Percentiles rank a stretch among this genome's conserved stretches.
Conservation (phyloP, 2,797 vertebrate species). For the Molossus alvarezi region DNA sequence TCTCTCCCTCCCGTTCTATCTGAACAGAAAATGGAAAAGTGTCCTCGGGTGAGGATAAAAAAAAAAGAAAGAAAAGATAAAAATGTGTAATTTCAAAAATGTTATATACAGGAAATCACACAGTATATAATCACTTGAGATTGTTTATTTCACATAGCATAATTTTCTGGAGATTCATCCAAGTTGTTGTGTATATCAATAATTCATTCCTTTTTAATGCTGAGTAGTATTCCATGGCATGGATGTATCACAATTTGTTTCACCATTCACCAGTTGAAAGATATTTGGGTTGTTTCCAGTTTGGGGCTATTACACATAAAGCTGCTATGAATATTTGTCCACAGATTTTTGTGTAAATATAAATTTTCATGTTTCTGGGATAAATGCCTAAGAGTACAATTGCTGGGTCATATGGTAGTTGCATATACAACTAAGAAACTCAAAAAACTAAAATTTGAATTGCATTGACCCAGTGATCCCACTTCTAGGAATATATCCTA, state of each 20-base stretch:
- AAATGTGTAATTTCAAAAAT: slow-evolving; percentile 53
- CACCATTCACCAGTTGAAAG: slow-evolving; percentile 23
- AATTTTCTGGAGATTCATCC: background rate
- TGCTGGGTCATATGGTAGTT: background rate
- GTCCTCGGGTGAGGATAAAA: too few relatives aligned
- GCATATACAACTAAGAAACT: background rate
- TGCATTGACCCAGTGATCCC: too few relatives aligned
- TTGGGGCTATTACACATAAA: slow-evolving; percentile 34
- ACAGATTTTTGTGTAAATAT: slow-evolving; percentile 4
- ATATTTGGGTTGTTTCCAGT: background rate
- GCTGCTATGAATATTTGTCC: background rate
- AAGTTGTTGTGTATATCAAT: background rate
- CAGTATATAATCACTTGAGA: background rate
- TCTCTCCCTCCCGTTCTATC: too few relatives aligned
- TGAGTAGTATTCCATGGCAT: background rate
- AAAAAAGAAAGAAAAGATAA: background rate
- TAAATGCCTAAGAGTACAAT: slow-evolving; percentile 9
- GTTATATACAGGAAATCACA: background rate
- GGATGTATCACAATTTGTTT: background rate
- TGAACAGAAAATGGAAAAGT: too few relatives aligned
- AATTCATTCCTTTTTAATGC: slow-evolving; percentile 49
- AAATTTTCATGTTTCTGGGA: slow-evolving; percentile 64
- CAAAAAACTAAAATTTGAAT: too few relatives aligned
- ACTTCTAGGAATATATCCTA: too few relatives aligned
- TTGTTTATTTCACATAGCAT: background rate